Evolutionary conservation across 2,797 vertebrate genomes (phyloP), one percentile per base, ranked within the genome.

Genomic region (Passerculus sandwichensis): DNA sequence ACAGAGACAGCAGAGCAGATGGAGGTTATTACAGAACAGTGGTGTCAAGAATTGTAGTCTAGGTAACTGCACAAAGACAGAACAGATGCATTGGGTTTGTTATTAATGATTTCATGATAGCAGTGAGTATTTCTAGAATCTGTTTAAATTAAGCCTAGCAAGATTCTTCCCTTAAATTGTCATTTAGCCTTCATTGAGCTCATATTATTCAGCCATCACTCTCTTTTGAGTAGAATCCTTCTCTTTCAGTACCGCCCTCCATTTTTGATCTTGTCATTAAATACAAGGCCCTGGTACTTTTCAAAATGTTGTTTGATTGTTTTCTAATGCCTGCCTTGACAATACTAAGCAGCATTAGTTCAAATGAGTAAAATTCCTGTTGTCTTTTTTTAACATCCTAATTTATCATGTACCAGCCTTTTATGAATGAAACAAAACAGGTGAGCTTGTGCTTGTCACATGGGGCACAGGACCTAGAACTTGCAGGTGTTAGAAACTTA

Each of bases 11-110:
- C 77, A 85, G 91, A 97, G 96, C 97, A 98, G 97, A 98, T 98
- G 97, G 97, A 97, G 96, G 97, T 97, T 98, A 98, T 97, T 98
- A 96, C 86, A 94, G 93, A 97, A 97, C 65, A 96, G 95, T 95
- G 78, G 85, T 97, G 97, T 98, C 98, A 97, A 95, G 93, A 95
- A 95, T 97, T 81, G 96, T 97, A 96, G 93, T 96, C 96, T 97
- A 97, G 97, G 98, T 98, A 98, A 98, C 94, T 93, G 93, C 95
- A 96, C 93, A 97, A 96, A 96, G 94, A 95, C 71, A 79, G 94
- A 98, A 91, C 97, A 97, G 97, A 97, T 97, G 96, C 94, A 94
- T 97, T 96, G 93, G 73, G 11, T 89, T 96, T 93, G 92, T 94
- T 97, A 96, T 95, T 96, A 98, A 97, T 94, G 97, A 92, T 96